Evolutionary conservation across 1,140 invertebrate species (phyloP).

Genomic region (Epicauta chinensis): DNA sequence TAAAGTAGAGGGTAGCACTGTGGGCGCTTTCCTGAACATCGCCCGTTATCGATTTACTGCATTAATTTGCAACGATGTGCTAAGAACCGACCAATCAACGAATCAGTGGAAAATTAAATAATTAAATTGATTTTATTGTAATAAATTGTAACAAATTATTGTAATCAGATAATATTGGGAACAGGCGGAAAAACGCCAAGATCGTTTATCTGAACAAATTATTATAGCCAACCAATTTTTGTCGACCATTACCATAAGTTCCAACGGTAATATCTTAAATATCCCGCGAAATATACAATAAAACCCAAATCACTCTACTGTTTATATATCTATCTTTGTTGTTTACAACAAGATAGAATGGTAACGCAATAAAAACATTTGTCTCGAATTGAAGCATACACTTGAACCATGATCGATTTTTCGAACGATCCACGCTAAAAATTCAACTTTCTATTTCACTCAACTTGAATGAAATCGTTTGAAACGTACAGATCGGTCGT

Average conservation of each 20-base stretch:
- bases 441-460: conserved; percentile 21
- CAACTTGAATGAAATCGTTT: not conserved
- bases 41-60: conserved; percentile 24
- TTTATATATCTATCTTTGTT: conserved; percentile 27
- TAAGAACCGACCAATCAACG: no score
- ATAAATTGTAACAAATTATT: no score
- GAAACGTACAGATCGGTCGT: not conserved
- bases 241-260: not conserved
- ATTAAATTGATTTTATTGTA: no score
- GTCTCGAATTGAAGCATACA: conserved; percentile 32
- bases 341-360: conserved; percentile 20
- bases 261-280: conserved; percentile 30
- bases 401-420: conserved; percentile 30
- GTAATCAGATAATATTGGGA: no score
- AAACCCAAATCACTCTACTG: conserved; percentile 18
- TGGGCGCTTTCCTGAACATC: conserved; percentile 8
- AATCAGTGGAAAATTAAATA: no score
- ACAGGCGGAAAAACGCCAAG: not conserved
- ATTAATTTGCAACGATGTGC: conserved; percentile 1
- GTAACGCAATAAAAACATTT: conserved; percentile 18
- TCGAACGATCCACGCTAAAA: conserved; percentile 22
- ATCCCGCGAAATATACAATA: conserved; percentile 36
- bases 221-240: not conserved
- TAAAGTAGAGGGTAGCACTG: conserved; percentile 22
- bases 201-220: not conserved